phyloP scores from a whole-genome alignment of 1,140 invertebrate species.

The Brachionus sp. region DNA sequence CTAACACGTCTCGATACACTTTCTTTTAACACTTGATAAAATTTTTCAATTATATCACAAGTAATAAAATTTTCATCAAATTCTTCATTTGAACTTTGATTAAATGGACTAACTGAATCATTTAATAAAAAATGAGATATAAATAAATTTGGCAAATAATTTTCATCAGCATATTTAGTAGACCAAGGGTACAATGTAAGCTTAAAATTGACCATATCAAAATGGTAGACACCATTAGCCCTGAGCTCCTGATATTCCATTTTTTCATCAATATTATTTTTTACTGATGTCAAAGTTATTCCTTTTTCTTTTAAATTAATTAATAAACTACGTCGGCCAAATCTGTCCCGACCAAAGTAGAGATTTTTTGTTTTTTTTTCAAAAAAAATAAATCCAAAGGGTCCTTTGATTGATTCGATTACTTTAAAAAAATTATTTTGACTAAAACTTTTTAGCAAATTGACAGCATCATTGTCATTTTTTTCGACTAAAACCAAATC shows the following conservation, averaged over 20 bases:
- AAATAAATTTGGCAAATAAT: background rate
- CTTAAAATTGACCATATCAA: background rate
- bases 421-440: conserved; percentile 59
- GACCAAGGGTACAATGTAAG: background rate
- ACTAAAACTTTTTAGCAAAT: conserved; percentile 49
- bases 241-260: conserved; percentile 8
- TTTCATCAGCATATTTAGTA: background rate
- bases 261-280: background rate
- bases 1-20: conserved; percentile 30
- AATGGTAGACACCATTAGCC: background rate
- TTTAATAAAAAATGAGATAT: background rate
- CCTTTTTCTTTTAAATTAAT: background rate
- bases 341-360: conserved; percentile 78
- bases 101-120: background rate
- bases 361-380: conserved; percentile 63
- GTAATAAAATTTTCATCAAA: background rate
- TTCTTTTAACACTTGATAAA: conserved; percentile 43
- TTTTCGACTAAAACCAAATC: background rate
- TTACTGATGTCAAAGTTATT: background rate
- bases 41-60: background rate
- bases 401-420: conserved; percentile 68
- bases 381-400: conserved; percentile 60
- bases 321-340: conserved; percentile 75
- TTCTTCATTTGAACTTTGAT: background rate
- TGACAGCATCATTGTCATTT: background rate